phyloP scores from a whole-genome alignment of 2,113 vertebrate species.

The Brachionichthys hirsutus region DNA sequence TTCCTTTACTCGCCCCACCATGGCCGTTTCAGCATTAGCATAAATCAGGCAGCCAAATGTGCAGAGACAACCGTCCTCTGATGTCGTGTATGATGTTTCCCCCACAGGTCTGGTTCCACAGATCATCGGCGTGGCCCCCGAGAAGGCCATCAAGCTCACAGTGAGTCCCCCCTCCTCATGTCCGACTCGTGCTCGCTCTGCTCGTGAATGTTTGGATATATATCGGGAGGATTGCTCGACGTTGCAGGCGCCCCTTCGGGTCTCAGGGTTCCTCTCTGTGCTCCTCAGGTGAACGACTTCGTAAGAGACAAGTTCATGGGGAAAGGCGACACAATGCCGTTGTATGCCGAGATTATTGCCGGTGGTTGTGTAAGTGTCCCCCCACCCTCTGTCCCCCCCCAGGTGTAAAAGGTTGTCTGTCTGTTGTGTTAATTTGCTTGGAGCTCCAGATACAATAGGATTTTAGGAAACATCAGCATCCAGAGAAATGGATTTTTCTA shows the following conservation, averaged over 20 bases:
- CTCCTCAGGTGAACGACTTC: conserved; percentile 93
- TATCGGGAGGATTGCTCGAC: too few species aligned
- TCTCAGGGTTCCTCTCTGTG: conserved; percentile 10
- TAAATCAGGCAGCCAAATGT: too few species aligned
- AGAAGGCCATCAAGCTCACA: conserved; percentile 99
- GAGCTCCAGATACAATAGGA: too few species aligned
- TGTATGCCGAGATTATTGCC: conserved; percentile 87
- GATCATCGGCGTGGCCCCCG: conserved; percentile 96
- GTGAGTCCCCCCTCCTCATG: conserved; percentile 76
- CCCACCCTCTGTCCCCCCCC: too few species aligned
- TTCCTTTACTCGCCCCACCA: too few species aligned
- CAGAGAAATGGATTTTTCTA: too few species aligned
- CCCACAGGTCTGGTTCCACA: conserved; percentile 93
- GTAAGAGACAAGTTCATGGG: conserved; percentile 93
- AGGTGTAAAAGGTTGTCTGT: too few species aligned
- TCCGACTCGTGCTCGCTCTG: background rate
- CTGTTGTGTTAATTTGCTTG: too few species aligned
- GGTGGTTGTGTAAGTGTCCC: conserved; percentile 91
- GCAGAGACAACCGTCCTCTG: too few species aligned
- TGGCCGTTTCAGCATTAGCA: background rate
- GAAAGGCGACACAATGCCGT: conserved; percentile 86
- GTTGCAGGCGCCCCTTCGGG: too few species aligned
- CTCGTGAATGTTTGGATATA: too few species aligned
- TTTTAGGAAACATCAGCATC: too few species aligned
- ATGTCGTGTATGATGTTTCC: conserved; percentile 2